phyloP scores from a whole-genome alignment of 2,797 vertebrate species.

The Clarias fuscus region DNA sequence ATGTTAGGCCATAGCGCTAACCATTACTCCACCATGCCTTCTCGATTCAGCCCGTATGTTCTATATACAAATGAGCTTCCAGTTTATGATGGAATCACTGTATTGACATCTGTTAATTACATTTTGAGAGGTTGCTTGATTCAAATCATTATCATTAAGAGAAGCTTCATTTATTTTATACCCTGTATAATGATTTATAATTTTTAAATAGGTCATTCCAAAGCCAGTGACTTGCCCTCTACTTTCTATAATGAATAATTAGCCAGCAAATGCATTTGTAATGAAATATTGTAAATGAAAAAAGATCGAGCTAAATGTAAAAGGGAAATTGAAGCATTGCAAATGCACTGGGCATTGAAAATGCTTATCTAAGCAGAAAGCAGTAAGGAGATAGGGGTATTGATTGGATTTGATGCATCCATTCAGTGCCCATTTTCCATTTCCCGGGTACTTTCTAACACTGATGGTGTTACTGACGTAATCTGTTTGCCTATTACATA shows the following conservation, averaged over 20 bases:
- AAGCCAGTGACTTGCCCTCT: background rate
- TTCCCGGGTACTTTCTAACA: conserved; percentile 9
- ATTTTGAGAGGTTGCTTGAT: background rate
- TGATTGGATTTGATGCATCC: conserved; percentile 12
- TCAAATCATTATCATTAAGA: conserved; percentile 4
- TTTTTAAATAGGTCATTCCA: background rate
- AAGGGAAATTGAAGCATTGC: background rate
- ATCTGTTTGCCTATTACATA: background rate
- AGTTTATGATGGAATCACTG: background rate
- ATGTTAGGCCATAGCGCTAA: too few species aligned
- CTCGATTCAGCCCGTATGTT: background rate
- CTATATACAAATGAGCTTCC: background rate
- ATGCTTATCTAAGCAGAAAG: conserved; percentile 19
- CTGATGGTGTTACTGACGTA: background rate
- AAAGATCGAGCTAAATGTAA: background rate
- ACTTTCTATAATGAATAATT: conserved; percentile 6
- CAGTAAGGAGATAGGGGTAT: background rate
- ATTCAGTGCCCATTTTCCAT: background rate
- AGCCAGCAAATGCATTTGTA: background rate
- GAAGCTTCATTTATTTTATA: conserved; percentile 12
- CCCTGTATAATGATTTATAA: background rate
- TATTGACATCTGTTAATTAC: background rate
- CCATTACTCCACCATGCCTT: too few species aligned
- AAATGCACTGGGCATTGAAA: background rate
- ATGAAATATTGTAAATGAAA: background rate